Percentiles rank a stretch among this genome's conserved stretches.
Evolutionary conservation across 2,888 invertebrate genomes (phyloP).

Genomic region (Leptinotarsa tumamoca): DNA sequence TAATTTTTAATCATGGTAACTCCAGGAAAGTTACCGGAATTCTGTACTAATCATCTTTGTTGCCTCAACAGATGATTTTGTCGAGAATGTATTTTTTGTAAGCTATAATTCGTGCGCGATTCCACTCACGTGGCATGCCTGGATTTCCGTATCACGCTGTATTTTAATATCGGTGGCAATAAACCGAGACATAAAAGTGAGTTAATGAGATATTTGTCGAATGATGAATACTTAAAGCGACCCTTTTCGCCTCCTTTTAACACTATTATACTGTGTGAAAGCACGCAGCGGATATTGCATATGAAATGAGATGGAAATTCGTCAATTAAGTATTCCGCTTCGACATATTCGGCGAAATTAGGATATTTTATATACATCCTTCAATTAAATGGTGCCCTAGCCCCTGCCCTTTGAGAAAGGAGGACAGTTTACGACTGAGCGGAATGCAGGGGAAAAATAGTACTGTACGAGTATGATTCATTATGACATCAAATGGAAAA

Average conservation of each 20-base stretch:
- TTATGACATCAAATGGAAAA: too few relatives aligned
- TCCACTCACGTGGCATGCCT: neutral
- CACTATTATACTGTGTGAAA: constrained; percentile 34
- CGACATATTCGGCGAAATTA: constrained; percentile 4
- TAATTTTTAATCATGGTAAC: too few relatives aligned
- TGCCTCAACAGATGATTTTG: too few relatives aligned
- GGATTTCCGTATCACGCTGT: constrained; percentile 7
- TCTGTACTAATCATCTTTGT: too few relatives aligned
- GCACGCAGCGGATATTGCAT: constrained; percentile 29
- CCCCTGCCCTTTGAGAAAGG: neutral
- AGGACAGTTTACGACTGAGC: constrained; percentile 6
- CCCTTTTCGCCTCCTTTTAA: constrained; percentile 28
- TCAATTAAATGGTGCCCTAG: constrained; percentile 12
- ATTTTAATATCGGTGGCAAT: constrained; percentile 34
- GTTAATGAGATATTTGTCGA: constrained; percentile 27
- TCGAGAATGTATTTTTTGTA: too few relatives aligned
- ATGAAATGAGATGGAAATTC: constrained; percentile 35
- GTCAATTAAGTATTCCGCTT: constrained; percentile 17
- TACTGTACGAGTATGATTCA: too few relatives aligned
- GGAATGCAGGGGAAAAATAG: neutral
- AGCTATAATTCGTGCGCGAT: neutral
- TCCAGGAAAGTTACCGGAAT: too few relatives aligned
- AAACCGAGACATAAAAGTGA: constrained; percentile 33
- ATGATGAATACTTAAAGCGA: constrained; percentile 33
- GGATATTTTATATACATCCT: constrained; percentile 14